Conservation (phyloP, 53 echinoderm and acorn worm species). For the Henricia sp. region DNA sequence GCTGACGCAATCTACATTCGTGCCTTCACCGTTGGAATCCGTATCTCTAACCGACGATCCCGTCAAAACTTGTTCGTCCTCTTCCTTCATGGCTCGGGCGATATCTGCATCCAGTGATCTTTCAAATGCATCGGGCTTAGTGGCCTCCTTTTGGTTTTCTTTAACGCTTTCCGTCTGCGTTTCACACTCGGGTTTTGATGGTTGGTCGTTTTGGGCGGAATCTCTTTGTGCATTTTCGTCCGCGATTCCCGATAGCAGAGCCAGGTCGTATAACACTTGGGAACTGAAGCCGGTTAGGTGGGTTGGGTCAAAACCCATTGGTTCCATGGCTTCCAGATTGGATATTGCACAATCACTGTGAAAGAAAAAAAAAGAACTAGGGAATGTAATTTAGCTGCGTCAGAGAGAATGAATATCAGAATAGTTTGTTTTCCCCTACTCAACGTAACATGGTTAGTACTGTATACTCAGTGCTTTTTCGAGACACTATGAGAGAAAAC, state of each 20-base stretch:
- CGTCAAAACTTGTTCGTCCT: constrained; percentile 23
- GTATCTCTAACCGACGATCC: not conserved
- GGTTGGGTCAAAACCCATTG: constrained; percentile 76
- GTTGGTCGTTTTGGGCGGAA: constrained; percentile 5
- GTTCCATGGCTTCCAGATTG: constrained; percentile 84
- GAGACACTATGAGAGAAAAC: too few relatives aligned
- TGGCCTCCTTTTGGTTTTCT: constrained; percentile 45
- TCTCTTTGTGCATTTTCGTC: constrained; percentile 70
- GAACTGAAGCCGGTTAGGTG: constrained; percentile 76
- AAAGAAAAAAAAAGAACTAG: constrained; percentile 13
- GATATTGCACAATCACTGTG: constrained; percentile 94
- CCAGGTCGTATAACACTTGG: constrained; percentile 76
- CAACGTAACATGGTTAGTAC: too few relatives aligned
- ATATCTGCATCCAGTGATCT: constrained; percentile 63
- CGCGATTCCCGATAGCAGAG: constrained; percentile 82
- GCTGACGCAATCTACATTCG: constrained; percentile 7
- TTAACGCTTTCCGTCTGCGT: not conserved
- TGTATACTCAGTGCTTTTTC: too few relatives aligned
- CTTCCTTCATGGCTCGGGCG: constrained; percentile 83
- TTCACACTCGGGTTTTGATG: not conserved
- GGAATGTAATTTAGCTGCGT: too few relatives aligned
- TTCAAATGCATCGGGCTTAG: constrained; percentile 70
- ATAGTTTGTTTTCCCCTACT: too few relatives aligned
- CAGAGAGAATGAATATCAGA: too few relatives aligned
- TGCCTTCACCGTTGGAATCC: constrained; percentile 26